Evolutionary conservation across 2,113 vertebrate genomes (phyloP), one percentile per base, ranked within the genome.

Genomic region (Zapus hudsonius): DNA sequence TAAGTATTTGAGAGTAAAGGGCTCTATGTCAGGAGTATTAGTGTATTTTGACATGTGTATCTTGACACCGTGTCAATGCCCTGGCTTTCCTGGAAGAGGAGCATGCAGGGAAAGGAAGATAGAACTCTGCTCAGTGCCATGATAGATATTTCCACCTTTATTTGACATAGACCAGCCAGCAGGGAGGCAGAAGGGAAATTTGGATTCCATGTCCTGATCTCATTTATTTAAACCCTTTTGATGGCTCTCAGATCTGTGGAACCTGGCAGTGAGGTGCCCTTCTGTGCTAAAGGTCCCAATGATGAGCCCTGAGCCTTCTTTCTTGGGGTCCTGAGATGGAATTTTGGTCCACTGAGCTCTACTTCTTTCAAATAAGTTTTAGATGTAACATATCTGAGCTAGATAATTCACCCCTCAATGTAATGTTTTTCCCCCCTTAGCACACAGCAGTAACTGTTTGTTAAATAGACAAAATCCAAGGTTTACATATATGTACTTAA

Each of bases 11-110:
- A 81, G 64, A 85, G 59, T 11, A 33, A 15, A 63, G 36, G 40
- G 19, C 2, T 66, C 29, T 2, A 3, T 29, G 12, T 20, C 55
- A 31, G n/a, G 66, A 79, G 79, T 55, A 1, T 70, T 38, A 3
- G 33, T 2, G 23, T 84, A n/a, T 23, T 23, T 2, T n/a, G n/a
- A n/a, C 44, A 0, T 25, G 31, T 17, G 10, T n/a, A 0, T 29
- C 5, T 15, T 29, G 63, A 20, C 57, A 38, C 27, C 57, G 20
- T 10, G 13, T 29, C 7, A 17, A 17, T 36, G 7, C 44, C 40
- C 23, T 38, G 25, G 19, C 23, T 5, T 22, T 19, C 47, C 57
- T 6, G 29, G 66, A 40, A 61, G 83, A 40, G 29, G 31, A 27
- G 25, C 36, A 0, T 7, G 1, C 31, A 42, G 11, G 40, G 13